Evolutionary conservation across 2,888 invertebrate genomes (phyloP).

Genomic region (Nephrotoma guestfalica): DNA sequence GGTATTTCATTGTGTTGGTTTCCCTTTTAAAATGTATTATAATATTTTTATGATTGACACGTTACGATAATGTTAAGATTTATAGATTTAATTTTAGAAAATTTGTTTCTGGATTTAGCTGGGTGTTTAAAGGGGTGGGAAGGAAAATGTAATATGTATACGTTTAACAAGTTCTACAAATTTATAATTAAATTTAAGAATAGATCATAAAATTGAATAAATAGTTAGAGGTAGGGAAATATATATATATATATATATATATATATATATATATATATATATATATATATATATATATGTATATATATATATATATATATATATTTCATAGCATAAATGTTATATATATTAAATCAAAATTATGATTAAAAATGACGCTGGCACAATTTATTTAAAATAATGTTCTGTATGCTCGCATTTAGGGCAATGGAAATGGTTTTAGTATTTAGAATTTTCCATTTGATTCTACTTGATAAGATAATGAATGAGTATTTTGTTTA

Average conservation of each 20-base stretch:
- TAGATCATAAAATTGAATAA: too few relatives aligned
- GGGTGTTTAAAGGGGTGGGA: background rate
- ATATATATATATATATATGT: too few relatives aligned
- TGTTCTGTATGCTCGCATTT: too few relatives aligned
- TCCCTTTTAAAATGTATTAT: background rate
- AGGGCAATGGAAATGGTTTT: too few relatives aligned
- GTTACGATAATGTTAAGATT: background rate
- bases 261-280: too few relatives aligned
- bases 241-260: too few relatives aligned
- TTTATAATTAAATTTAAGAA: too few relatives aligned
- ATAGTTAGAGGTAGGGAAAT: too few relatives aligned
- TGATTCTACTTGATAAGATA: background rate
- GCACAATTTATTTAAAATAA: too few relatives aligned
- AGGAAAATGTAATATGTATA: background rate
- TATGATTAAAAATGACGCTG: background rate
- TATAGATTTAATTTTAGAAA: background rate
- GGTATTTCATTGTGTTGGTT: background rate
- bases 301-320: too few relatives aligned
- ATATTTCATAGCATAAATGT: background rate
- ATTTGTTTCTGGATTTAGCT: background rate
- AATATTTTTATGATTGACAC: background rate
- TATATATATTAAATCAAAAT: background rate
- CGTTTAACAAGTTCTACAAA: too few relatives aligned
- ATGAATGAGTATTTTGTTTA: background rate
- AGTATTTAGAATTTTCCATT: background rate